Evolutionary conservation across 1,140 invertebrate species (phyloP), one percentile per base, ranked within the genome.

Genomic region (Thalassaphorura encarpata): DNA sequence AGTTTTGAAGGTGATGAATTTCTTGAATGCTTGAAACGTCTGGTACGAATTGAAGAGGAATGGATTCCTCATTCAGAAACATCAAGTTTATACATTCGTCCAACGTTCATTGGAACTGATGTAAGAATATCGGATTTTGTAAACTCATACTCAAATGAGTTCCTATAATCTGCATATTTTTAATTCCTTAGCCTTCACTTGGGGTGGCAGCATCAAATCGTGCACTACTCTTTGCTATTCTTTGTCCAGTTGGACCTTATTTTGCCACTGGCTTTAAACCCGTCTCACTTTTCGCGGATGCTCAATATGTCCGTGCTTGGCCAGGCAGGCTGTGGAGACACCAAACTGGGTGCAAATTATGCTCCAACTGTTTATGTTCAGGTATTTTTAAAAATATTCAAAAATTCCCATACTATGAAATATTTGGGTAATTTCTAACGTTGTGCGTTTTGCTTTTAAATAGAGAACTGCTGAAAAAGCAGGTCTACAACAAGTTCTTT

Each of bases 91-190:
- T 99, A 99, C 69, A 84, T 99, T 56, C 77, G 97, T 66, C 97
- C 97, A 39, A 97, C 96, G 1, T 74, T 97, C 31, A 97, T 99
- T 69, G 95, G 88, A 53, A 95, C 89, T 55, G 95, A 99, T 76
- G 92, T 96, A 77, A 83, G 81, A 78, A 63, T 39, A 45, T 48
- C 29, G 46, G 28, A 2, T 42, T 29, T 19, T 31, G 15, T 41
- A 29, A 26, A 33, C 39, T 43, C n/a, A n/a, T n/a, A n/a, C n/a
- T n/a, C n/a, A n/a, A n/a, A n/a, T n/a, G n/a, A 36, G 19, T 19
- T 13, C 5, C 16, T 11, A 41, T 42, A 23, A 36, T 13, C 50
- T 21, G 28, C 39, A 43, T 33, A 24, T 40, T 28, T 31, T 33
- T 24, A 39, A 16, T 45, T 26, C 51, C 33, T 67, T 76, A 96